A percentile compares a stretch with the other conserved stretches of the same genome.
These are phyloP conservation scores for Castor canadensis DNA, from an alignment of 2,113 vertebrate species.

Conservation along the genomic window DNA sequence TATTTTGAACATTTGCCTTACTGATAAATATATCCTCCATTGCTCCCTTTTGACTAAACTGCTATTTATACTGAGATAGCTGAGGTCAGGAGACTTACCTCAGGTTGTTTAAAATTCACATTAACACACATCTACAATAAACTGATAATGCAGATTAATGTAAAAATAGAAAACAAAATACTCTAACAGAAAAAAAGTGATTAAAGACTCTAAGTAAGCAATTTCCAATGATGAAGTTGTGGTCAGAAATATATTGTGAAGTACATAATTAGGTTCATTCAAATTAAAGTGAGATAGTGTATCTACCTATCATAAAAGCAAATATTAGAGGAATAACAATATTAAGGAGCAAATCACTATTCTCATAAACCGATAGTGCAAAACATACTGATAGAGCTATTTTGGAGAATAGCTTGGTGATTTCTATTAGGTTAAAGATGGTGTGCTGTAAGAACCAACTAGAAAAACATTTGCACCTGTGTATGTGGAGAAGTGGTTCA, in stretches of 20 bases:
- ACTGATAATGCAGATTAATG: constrained; percentile 6
- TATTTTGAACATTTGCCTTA: constrained; percentile 28
- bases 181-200: neutral
- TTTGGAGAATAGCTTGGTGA: neutral
- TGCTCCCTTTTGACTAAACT: neutral
- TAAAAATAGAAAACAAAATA: neutral
- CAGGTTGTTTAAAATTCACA: neutral
- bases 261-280: neutral
- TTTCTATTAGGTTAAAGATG: neutral
- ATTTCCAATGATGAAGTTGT: neutral
- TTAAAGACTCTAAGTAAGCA: neutral
- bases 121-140: neutral
- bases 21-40: constrained; percentile 9
- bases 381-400: neutral
- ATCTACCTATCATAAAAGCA: neutral
- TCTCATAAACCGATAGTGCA: neutral
- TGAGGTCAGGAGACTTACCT: neutral
- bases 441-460: neutral
- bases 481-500: neutral
- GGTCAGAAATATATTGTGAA: neutral
- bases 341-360: neutral
- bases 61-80: neutral
- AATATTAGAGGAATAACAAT: neutral
- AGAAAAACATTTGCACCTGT: neutral
- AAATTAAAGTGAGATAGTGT: neutral